Conservation (phyloP, 2,113 vertebrate species). For the Oryzias curvinotus region DNA sequence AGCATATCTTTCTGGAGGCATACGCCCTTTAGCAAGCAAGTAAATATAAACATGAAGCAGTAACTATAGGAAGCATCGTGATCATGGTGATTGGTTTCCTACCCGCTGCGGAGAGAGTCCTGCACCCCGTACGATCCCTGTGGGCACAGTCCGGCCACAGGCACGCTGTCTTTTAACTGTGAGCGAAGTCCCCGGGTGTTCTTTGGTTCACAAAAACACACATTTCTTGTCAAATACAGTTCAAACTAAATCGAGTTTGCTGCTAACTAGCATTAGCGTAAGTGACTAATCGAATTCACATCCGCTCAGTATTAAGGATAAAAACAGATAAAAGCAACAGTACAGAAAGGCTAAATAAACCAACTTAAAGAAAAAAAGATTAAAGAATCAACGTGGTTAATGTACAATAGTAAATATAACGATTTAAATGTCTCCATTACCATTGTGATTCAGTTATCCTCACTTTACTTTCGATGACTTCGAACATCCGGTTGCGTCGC, state of each 20-base stretch:
- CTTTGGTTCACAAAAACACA: conserved; percentile 60
- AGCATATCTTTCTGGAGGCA: background rate
- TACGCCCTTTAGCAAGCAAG: no score
- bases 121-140: conserved; percentile 84
- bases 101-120: conserved; percentile 90
- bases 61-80: background rate
- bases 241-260: background rate
- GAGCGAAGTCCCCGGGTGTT: conserved; percentile 85
- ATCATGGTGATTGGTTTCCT: background rate
- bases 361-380: accelerated
- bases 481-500: conserved; percentile 36
- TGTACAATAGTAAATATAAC: background rate
- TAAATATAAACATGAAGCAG: background rate
- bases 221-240: background rate
- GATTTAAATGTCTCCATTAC: conserved; percentile 13
- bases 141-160: conserved; percentile 83
- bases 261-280: conserved; percentile 51
- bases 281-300: conserved; percentile 70
- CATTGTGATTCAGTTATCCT: conserved; percentile 38
- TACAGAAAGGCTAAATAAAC: accelerated
- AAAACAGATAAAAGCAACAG: accelerated
- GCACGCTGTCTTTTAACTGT: conserved; percentile 88
- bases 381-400: no score
- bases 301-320: background rate
- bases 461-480: conserved; percentile 40